Conservation (phyloP, 1,140 invertebrate species). For the Manduca sexta region DNA sequence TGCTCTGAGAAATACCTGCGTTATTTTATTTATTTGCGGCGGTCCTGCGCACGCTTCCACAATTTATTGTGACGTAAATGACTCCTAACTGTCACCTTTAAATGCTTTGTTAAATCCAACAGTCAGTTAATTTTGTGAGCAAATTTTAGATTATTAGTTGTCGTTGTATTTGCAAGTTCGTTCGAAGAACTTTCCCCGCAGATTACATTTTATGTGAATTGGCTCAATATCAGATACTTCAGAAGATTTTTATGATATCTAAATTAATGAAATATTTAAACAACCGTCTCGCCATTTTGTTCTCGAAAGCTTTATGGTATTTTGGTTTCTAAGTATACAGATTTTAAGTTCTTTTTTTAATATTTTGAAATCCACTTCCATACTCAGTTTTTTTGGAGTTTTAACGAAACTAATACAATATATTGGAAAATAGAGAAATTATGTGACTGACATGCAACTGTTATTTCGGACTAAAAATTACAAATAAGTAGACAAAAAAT, state of each 20-base stretch:
- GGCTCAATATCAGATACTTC: constrained; percentile 30
- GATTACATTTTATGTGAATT: constrained; percentile 15
- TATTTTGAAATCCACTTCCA: no score
- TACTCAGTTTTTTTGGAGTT: no score
- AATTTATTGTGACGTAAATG: constrained; percentile 40
- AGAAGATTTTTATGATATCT: constrained; percentile 26
- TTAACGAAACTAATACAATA: no score
- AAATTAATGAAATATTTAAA: constrained; percentile 7
- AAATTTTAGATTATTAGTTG: constrained; percentile 10
- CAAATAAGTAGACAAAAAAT: not conserved
- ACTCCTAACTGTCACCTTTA: constrained; percentile 26
- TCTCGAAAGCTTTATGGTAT: no score
- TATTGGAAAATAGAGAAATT: no score
- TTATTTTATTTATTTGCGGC: constrained; percentile 18
- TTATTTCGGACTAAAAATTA: no score
- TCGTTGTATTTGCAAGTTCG: not conserved
- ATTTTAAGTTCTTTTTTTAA: no score
- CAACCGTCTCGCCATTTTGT: no score
- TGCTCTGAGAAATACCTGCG: constrained; percentile 6
- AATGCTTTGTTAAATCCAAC: constrained; percentile 24
- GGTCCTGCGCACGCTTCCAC: constrained; percentile 6
- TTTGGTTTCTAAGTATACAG: no score
- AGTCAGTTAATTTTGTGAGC: constrained; percentile 16
- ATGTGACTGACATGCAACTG: no score
- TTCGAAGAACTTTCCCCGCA: not conserved